Base-by-base conservation (phyloP, 1,140 invertebrate species). In the Lepidurus apus region DNA sequence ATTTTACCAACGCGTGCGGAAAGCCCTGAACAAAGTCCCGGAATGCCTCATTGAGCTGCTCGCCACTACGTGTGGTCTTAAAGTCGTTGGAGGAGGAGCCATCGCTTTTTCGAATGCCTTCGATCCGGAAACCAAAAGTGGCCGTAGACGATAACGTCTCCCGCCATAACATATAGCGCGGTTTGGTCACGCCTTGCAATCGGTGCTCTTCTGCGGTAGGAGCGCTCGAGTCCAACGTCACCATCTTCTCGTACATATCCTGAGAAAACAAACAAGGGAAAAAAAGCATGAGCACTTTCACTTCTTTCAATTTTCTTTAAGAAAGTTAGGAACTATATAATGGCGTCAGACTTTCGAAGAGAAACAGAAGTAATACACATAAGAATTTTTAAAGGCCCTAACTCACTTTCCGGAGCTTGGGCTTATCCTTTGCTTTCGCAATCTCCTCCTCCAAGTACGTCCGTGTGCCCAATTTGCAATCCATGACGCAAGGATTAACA, bases 241-340 rank as follows among this genome's bases (percentile, higher is more conserved):
- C 92, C 96, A 99, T 98, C 87, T 99, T 98, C 81, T 98, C 93
- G 85, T 97, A 99, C 93, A 99, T 97, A 85, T 99, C 97, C 87
- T 89, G 81, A 13, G 83, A 81, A 80, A 78, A 80, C 76, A 42
- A 73, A 75, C 76, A 78, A 74, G 5, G 2, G n/a, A 26, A 44
- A 43, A 74, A 74, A 26, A 73, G n/a, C 42, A 34, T 43, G 74
- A 21, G n/a, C 44, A n/a, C 77, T 74, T 76, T 77, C 42, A 47
- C 47, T 76, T 73, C 78, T 75, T 78, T 79, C 1, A 43, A 17
- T 21, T 75, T 6, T 24, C 34, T 34, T 34, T 34, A 2, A 34
- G 34, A 34, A 34, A 34, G 34, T 34, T 34, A 34, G 34, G 34
- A 4, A 3, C 34, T 34, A 34, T 4, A 34, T 1, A 9, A 42